A percentile compares a stretch with the other conserved stretches of the same genome.
Conservation (phyloP, 2,797 vertebrate genomes). For the Premnoplex brunnescens region DNA sequence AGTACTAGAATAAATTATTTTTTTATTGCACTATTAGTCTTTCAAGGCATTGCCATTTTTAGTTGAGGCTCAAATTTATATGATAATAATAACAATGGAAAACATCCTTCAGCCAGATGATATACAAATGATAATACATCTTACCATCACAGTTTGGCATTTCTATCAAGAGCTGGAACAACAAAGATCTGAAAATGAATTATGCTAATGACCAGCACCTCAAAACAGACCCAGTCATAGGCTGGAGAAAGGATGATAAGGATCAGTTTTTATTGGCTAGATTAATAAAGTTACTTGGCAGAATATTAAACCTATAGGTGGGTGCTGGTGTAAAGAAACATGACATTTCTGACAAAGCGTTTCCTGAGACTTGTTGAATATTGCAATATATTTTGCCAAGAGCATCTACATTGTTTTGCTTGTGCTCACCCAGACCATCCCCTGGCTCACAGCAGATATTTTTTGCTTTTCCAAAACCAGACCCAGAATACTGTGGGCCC, state of each 20-base stretch:
- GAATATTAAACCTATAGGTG: neutral
- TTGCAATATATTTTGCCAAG: neutral
- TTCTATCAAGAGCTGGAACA: neutral
- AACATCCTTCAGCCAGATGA: neutral
- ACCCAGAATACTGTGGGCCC: neutral
- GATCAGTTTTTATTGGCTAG: neutral
- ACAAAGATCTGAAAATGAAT: neutral
- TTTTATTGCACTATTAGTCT: slow-evolving; percentile 60
- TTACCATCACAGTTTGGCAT: neutral
- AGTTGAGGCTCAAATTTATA: slow-evolving; percentile 47
- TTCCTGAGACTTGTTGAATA: neutral
- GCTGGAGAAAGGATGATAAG: neutral
- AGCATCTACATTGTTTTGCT: neutral
- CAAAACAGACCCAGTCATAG: neutral
- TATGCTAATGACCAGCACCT: neutral
- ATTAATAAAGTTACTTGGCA: neutral
- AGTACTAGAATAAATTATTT: slow-evolving; percentile 39
- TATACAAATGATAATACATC: neutral
- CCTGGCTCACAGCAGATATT: neutral
- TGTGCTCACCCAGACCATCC: neutral
- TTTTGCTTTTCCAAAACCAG: neutral
- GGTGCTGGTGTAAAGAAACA: neutral
- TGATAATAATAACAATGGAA: slow-evolving; percentile 13
- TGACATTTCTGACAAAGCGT: neutral
- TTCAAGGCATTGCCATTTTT: slow-evolving; percentile 24